phyloP scores from a whole-genome alignment of 2,113 vertebrate species.

The Sakesphorus luctuosus region DNA sequence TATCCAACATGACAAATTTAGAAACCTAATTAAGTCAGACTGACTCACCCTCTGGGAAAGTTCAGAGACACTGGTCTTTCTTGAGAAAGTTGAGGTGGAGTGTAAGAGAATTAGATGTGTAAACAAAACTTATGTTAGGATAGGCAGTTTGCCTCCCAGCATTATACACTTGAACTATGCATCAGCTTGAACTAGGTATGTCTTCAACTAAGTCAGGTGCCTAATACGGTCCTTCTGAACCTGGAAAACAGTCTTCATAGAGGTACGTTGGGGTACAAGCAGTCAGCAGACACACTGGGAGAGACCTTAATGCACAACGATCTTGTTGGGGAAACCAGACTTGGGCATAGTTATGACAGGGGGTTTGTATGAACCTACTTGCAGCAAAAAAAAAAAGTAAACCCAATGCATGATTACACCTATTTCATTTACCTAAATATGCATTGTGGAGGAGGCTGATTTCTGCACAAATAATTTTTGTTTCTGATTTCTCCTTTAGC shows the following conservation, averaged over 20 bases:
- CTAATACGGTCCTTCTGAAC: not conserved
- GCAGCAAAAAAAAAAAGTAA: not conserved
- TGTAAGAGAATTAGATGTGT: not conserved
- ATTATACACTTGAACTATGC: not conserved
- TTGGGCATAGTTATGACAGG: not conserved
- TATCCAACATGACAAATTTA: not conserved
- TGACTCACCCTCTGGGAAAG: not conserved
- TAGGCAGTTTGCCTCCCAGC: not conserved
- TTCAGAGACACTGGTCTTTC: not conserved
- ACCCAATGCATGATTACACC: not conserved
- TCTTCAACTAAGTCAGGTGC: not conserved
- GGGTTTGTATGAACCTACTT: not conserved
- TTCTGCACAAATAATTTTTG: not conserved
- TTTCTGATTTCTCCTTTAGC: not conserved
- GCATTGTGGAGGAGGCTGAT: not conserved
- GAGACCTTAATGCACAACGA: not conserved
- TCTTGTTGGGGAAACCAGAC: not conserved
- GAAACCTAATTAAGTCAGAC: not conserved
- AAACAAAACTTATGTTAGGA: not conserved
- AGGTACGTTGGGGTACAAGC: rapidly evolving
- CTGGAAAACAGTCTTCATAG: not conserved
- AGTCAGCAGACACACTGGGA: not conserved
- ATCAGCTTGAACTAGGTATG: not conserved
- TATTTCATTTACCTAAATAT: not conserved
- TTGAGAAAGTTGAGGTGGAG: not conserved